Evolutionary conservation across 2,888 invertebrate genomes (phyloP).

Genomic region (Spatulosminthurus flaviceps): DNA sequence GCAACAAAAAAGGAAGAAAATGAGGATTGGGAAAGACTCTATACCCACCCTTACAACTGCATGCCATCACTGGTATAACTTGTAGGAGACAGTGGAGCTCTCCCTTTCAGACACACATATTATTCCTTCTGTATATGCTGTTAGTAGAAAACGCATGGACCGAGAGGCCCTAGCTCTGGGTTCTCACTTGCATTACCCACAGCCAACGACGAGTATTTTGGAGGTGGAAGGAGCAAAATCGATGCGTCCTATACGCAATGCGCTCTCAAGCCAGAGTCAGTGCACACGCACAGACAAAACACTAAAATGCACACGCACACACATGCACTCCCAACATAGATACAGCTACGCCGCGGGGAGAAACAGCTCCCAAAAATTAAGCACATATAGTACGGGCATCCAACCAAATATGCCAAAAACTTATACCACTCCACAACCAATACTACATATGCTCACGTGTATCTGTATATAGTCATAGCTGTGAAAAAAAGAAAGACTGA

Average conservation of each 20-base stretch:
- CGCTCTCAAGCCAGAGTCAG: constrained; percentile 45
- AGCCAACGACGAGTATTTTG: not conserved
- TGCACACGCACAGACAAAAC: constrained; percentile 40
- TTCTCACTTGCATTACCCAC: not conserved
- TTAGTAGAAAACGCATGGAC: not conserved
- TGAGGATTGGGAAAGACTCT: constrained; percentile 40
- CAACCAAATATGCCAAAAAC: too few relatives aligned
- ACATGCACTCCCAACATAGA: not conserved
- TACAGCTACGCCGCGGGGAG: not conserved
- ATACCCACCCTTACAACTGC: constrained; percentile 21
- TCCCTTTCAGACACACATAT: too few relatives aligned
- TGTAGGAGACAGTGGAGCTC: not conserved
- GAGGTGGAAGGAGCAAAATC: constrained; percentile 39
- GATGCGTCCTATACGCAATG: constrained; percentile 48
- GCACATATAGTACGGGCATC: too few relatives aligned
- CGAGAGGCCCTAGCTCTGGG: constrained; percentile 18
- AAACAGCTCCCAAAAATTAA: not conserved
- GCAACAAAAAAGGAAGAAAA: constrained; percentile 40
- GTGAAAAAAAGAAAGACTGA: too few relatives aligned
- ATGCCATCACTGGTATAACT: constrained; percentile 34
- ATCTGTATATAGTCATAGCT: too few relatives aligned
- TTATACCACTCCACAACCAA: too few relatives aligned
- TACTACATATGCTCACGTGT: too few relatives aligned
- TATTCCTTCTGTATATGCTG: not conserved
- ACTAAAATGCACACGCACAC: constrained; percentile 20